Percentiles rank a stretch among this genome's conserved stretches.
These are phyloP conservation scores for Elephantulus edwardii DNA, from an alignment of 2,113 vertebrate genomes.

Conservation along the genomic window DNA sequence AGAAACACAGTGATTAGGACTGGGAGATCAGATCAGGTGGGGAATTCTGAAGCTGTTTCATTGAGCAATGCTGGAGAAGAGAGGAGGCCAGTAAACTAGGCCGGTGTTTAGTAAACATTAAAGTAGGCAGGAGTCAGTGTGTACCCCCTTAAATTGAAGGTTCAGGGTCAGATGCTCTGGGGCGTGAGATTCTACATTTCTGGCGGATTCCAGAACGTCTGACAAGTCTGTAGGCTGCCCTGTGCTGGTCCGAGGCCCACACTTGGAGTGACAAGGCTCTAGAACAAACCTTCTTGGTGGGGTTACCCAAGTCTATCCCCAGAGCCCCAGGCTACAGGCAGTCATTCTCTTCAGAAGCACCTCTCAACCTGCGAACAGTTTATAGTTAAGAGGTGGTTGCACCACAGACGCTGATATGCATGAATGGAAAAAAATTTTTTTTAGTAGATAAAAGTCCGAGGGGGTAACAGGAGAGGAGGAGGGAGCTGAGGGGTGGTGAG, in stretches of 20 bases:
- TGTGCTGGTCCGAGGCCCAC: accelerated
- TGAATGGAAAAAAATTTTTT: not conserved
- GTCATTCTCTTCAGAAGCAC: not conserved
- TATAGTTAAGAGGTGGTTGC: not conserved
- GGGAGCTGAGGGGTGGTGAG: too few relatives aligned
- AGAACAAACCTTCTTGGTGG: not conserved
- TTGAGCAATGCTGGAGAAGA: not conserved
- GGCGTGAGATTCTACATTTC: not conserved
- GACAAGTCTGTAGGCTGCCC: too few relatives aligned
- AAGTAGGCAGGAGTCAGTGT: accelerated
- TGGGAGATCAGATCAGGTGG: not conserved
- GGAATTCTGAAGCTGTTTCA: not conserved
- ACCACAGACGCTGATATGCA: not conserved
- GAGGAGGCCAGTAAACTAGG: not conserved
- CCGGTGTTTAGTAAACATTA: not conserved
- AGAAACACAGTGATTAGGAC: not conserved
- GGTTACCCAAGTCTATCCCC: not conserved
- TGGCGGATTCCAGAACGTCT: not conserved
- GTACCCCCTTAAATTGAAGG: not conserved
- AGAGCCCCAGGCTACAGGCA: not conserved
- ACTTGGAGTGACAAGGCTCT: not conserved
- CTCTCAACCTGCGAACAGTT: not conserved
- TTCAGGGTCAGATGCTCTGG: not conserved
- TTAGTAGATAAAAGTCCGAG: too few relatives aligned
- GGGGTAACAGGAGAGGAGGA: too few relatives aligned